A percentile compares a stretch with the other conserved stretches of the same genome.
Conservation (phyloP, 2,888 invertebrate species). For the Lysandra bellargus region DNA sequence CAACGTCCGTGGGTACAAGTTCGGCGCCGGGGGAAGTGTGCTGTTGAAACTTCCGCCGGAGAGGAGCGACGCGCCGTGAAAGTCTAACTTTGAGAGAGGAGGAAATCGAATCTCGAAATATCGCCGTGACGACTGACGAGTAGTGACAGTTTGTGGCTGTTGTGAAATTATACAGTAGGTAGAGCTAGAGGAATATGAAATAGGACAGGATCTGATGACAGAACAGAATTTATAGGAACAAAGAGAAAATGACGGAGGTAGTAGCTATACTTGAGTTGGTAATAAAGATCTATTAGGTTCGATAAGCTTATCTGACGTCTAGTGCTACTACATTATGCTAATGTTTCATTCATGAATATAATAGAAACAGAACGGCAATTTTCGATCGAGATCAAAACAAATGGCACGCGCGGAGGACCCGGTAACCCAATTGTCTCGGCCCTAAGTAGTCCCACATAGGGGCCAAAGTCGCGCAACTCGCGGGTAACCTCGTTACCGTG, state of each 20-base stretch:
- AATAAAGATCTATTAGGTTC: neutral
- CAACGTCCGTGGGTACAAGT: constrained; percentile 18
- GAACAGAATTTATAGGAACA: neutral
- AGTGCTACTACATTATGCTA: neutral
- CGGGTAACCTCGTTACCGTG: constrained; percentile 54
- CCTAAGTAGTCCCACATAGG: constrained; percentile 47
- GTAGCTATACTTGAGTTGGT: neutral
- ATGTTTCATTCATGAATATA: neutral
- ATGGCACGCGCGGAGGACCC: constrained; percentile 65
- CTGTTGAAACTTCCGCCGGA: constrained; percentile 41
- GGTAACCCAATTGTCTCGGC: constrained; percentile 58
- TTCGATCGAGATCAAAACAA: constrained; percentile 60
- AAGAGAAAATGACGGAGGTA: neutral
- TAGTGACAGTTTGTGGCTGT: neutral
- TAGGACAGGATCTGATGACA: no score
- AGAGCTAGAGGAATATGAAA: neutral
- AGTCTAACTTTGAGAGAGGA: constrained; percentile 47
- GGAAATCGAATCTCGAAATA: constrained; percentile 57
- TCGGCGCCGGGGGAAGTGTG: constrained; percentile 36
- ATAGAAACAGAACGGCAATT: constrained; percentile 42
- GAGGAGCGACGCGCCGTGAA: constrained; percentile 28
- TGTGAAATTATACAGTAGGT: neutral
- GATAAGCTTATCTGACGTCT: neutral
- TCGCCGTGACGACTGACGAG: constrained; percentile 21
- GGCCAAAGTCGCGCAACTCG: constrained; percentile 49